Percentiles rank a stretch among this genome's conserved stretches.
phyloP scores from a whole-genome alignment of 1,140 invertebrate species.

The Pseudomyrmex dendroicus region DNA sequence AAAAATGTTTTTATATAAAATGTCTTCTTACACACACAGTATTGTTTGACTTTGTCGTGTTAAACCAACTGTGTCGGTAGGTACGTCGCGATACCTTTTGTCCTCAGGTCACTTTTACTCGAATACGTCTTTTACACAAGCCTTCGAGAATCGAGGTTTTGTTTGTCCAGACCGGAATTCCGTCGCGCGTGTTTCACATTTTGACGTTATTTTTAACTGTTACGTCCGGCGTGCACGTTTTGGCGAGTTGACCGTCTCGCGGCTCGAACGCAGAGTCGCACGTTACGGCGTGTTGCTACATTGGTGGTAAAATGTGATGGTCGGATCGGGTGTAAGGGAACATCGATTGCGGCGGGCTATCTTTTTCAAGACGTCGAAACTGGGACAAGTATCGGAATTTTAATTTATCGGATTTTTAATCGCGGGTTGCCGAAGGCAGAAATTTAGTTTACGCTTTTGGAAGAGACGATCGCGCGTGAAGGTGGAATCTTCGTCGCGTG shows the following conservation, averaged over 20 bases:
- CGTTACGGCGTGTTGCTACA: neutral
- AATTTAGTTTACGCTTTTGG: neutral
- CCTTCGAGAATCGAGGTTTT: conserved; percentile 10
- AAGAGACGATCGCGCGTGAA: neutral
- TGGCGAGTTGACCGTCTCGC: conserved; percentile 41
- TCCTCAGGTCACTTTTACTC: too few species aligned
- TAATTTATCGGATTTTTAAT: neutral
- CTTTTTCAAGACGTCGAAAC: neutral
- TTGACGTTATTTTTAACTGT: conserved; percentile 69
- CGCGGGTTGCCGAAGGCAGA: too few species aligned
- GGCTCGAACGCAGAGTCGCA: conserved; percentile 48
- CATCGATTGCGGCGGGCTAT: neutral
- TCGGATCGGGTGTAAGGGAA: neutral
- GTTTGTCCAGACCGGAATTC: conserved; percentile 19
- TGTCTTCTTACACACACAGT: too few species aligned
- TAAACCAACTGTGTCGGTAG: too few species aligned
- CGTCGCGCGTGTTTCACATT: conserved; percentile 45
- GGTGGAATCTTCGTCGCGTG: neutral
- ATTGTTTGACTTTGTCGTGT: too few species aligned
- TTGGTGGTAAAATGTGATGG: conserved; percentile 17
- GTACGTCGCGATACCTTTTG: too few species aligned
- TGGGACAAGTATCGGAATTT: neutral
- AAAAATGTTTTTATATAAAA: too few species aligned
- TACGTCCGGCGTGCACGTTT: conserved; percentile 42
- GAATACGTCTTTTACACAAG: neutral